Evolutionary conservation across 2,888 invertebrate species (phyloP), one percentile per base, ranked within the genome.

Genomic region (Sipunculus nudus): DNA sequence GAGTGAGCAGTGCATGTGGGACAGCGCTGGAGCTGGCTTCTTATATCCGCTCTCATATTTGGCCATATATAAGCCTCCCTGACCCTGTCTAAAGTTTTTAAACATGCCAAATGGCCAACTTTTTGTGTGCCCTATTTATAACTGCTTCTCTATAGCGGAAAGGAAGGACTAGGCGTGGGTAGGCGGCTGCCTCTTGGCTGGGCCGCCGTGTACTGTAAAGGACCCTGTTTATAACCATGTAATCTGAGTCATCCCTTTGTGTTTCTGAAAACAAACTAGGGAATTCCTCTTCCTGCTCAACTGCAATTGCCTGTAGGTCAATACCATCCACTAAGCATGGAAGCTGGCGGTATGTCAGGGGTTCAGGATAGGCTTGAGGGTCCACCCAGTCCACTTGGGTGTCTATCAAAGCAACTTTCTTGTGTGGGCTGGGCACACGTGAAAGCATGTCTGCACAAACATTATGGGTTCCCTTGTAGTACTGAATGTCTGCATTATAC

Each of bases 41-140:
- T n/a, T n/a, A 59, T 32, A 19, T 10, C 28, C 8, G 21, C 5
- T 19, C 54, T 10, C 59, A 59, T 54, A 2, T 48, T 48, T 13
- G 55, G 59, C 59, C 59, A 59, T 28, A 55, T 55, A 40, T 52
- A 55, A 6, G 28, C 40, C 8, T 54, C 48, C 23, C 26, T n/a
- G 3, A 59, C 10, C 1, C 48, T 29, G 6, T 19, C n/a, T 13
- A 55, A 10, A 26, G 59, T 55, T 28, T 38, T 47, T 3, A 16
- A 8, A n/a, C 19, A 4, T 5, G 54, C 19, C 23, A 39, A 19
- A 3, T 59, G 54, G 6, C 59, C 59, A 2, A 59, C 59, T 23
- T 59, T 55, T 21, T 28, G 19, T 59, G 59, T 23, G 47, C 46
- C 3, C 45, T 0, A 25, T 55, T 29, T n/a, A 55, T 59, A 13